These are phyloP conservation scores for Odontomachus brunneus DNA, from an alignment of 1,140 invertebrate genomes.

Conservation along the genomic window DNA sequence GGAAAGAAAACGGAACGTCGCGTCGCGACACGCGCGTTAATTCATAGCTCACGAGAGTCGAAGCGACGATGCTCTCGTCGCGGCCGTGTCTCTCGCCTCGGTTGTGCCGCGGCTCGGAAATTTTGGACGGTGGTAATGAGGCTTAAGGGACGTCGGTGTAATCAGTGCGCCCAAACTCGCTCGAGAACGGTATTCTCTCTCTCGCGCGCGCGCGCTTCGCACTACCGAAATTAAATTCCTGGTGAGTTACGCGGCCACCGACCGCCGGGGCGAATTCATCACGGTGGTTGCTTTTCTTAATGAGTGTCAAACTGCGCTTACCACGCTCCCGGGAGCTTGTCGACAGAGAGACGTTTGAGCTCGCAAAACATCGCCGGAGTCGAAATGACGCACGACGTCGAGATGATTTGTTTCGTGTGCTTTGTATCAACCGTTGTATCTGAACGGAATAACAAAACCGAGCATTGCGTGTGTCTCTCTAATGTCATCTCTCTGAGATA, in stretches of 20 bases:
- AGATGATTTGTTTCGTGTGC: constrained; percentile 34
- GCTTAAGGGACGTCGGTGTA: constrained; percentile 56
- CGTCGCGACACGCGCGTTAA: constrained; percentile 51
- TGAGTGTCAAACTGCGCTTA: constrained; percentile 62
- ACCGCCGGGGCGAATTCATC: constrained; percentile 38
- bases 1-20: constrained; percentile 61
- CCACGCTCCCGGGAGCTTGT: neutral
- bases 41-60: constrained; percentile 58
- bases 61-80: constrained; percentile 37
- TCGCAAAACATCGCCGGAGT: neutral
- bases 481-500: too few relatives aligned
- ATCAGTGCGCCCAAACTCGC: constrained; percentile 55
- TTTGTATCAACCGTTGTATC: constrained; percentile 29
- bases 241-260: constrained; percentile 48
- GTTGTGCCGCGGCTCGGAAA: constrained; percentile 48
- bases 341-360: constrained; percentile 25
- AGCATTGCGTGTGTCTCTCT: too few relatives aligned
- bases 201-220: neutral
- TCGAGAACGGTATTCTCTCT: constrained; percentile 28
- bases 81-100: constrained; percentile 17
- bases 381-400: constrained; percentile 19
- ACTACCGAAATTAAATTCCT: constrained; percentile 65
- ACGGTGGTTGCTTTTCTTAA: constrained; percentile 65
- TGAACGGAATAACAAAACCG: constrained; percentile 4
- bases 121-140: constrained; percentile 62